Evolutionary conservation across 1,140 invertebrate genomes (phyloP), one percentile per base, ranked within the genome.

Genomic region (Eumeta japonica): DNA sequence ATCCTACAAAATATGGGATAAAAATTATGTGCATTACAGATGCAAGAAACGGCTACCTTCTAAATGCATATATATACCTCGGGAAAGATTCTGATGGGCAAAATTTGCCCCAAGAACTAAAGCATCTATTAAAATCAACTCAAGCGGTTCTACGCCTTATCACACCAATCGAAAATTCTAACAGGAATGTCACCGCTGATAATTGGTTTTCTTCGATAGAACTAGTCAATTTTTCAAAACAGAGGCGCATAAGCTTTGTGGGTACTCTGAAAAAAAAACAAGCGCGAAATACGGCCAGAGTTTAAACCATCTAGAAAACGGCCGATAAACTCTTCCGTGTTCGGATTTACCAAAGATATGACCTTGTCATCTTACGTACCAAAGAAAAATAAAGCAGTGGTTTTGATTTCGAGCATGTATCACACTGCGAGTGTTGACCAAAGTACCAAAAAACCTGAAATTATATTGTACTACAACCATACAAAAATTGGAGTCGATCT

Each of bases 1-100:
- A 76, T 52, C 64, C 67, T 1, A 47, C 43, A 15, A 70, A 65
- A 39, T 79, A 76, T 46, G 77, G 76, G 1, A 46, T 79, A 16
- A 76, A 78, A 58, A 52, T 75, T 28, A 24, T 57, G 16, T 48
- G 42, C 28, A 40, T 67, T 11, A 54, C 48, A 11, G 58, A 72
- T 46, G 50, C 57, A 15, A 29, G 27, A 33, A 60, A 45, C 9
- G 48, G 52, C 18, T 71, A 73, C 37, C 37, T 67, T 28, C 37
- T 54, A 10, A 56, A 62, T 50, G 54, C 45, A 7, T 54, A 57
- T 36, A 48, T 64, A 16, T 70, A 71, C 37, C 27, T 46, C 7
- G 61, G 62, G 20, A 72, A 67, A 58, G 37, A 44, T 30, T 37
- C 31, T 7, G 24, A 42, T 31, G 39, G 43, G 10, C 14, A 33